Percentiles rank a stretch among this genome's conserved stretches.
These are phyloP conservation scores for Rhinoraja longicauda DNA, from an alignment of 2,797 vertebrate species.

Conservation along the genomic window DNA sequence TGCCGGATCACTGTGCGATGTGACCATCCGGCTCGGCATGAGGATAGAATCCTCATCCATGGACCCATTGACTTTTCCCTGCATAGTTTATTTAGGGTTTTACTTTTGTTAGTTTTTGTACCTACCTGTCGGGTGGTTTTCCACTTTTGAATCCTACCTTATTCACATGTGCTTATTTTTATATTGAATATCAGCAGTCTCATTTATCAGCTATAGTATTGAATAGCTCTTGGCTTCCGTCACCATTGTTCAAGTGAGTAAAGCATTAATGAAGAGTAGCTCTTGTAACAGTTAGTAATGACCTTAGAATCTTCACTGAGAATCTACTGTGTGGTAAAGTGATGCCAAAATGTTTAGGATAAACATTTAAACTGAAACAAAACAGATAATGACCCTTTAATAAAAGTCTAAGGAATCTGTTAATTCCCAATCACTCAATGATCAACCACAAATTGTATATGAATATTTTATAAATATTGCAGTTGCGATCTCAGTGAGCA, in stretches of 20 bases:
- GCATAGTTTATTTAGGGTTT: not conserved
- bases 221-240: not conserved
- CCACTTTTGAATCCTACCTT: not conserved
- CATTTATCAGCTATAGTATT: not conserved
- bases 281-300: conserved; percentile 13
- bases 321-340: not conserved
- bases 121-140: not conserved
- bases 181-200: not conserved
- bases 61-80: not conserved
- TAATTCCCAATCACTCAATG: not conserved
- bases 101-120: not conserved
- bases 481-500: not conserved
- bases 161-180: not conserved
- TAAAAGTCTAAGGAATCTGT: not conserved
- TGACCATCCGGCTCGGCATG: no score
- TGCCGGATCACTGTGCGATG: no score
- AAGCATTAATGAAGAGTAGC: not conserved
- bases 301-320: not conserved
- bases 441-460: not conserved
- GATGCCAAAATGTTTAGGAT: not conserved
- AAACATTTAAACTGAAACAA: not conserved
- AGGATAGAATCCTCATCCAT: no score
- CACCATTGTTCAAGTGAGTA: not conserved
- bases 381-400: not conserved
- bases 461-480: no score